phyloP scores from a whole-genome alignment of 2,113 vertebrate genomes.

The Bucco capensis region DNA sequence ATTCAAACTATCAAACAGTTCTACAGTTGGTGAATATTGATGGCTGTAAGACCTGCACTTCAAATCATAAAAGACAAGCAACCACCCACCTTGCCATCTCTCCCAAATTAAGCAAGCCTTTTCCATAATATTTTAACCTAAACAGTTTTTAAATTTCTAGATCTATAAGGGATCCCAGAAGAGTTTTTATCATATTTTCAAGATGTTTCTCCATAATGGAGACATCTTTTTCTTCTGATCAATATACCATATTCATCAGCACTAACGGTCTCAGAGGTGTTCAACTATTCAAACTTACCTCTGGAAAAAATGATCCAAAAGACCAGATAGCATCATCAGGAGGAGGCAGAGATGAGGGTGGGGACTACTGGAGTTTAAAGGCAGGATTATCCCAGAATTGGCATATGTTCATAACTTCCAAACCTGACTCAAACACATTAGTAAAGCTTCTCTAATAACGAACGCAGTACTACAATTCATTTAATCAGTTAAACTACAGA shows the following conservation, averaged over 20 bases:
- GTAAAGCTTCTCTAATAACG: background rate
- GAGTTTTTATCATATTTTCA: accelerated
- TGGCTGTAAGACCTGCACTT: background rate
- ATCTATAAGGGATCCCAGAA: background rate
- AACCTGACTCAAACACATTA: background rate
- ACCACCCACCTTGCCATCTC: background rate
- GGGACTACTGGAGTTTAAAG: background rate
- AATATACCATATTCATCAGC: background rate
- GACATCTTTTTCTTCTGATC: background rate
- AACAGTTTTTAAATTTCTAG: background rate
- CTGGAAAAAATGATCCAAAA: background rate
- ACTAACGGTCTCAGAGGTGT: background rate
- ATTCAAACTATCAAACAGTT: background rate
- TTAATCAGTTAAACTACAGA: background rate
- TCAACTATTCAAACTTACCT: background rate
- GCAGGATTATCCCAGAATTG: background rate
- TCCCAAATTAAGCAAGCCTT: background rate
- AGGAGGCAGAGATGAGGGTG: background rate
- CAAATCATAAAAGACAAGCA: background rate
- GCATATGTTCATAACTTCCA: background rate
- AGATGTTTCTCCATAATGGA: background rate
- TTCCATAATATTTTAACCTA: background rate
- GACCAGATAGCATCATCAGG: background rate
- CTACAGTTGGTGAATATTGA: background rate
- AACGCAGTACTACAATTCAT: no score